Conservation (phyloP, 2,888 invertebrate genomes). For the Sminthurinus aureus region DNA sequence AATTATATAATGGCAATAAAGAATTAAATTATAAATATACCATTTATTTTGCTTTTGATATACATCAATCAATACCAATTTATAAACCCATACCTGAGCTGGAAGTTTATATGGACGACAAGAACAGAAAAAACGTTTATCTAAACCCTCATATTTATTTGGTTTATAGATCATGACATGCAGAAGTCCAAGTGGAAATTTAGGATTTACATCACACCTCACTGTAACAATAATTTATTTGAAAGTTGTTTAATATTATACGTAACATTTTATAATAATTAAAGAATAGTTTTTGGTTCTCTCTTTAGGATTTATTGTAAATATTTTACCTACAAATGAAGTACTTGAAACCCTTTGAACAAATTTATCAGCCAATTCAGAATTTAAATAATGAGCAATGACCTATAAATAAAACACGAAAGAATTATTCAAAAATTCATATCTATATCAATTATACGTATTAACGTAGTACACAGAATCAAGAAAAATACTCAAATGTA, state of each 20-base stretch:
- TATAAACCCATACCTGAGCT: background rate
- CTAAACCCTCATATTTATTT: constrained; percentile 44
- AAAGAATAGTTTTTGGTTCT: background rate
- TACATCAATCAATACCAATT: too few species aligned
- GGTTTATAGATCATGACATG: constrained; percentile 71
- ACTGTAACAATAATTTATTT: background rate
- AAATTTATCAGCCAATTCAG: constrained; percentile 65
- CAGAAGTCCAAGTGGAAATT: constrained; percentile 75
- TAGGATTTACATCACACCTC: constrained; percentile 70
- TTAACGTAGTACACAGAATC: too few species aligned
- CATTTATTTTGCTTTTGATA: background rate
- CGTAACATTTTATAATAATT: background rate
- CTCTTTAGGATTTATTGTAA: too few species aligned
- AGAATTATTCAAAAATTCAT: background rate
- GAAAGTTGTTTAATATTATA: background rate
- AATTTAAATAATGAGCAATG: constrained; percentile 16
- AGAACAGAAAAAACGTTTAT: constrained; percentile 66
- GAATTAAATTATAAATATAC: background rate
- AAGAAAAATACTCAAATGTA: too few species aligned
- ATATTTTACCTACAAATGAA: constrained; percentile 72
- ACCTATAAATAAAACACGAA: background rate
- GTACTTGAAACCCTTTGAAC: constrained; percentile 76
- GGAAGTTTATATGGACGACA: constrained; percentile 67
- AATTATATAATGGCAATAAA: background rate
- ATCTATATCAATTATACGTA: background rate